These are phyloP conservation scores for Trematomus loennbergii DNA, from an alignment of 2,113 vertebrate genomes.

Conservation along the genomic window DNA sequence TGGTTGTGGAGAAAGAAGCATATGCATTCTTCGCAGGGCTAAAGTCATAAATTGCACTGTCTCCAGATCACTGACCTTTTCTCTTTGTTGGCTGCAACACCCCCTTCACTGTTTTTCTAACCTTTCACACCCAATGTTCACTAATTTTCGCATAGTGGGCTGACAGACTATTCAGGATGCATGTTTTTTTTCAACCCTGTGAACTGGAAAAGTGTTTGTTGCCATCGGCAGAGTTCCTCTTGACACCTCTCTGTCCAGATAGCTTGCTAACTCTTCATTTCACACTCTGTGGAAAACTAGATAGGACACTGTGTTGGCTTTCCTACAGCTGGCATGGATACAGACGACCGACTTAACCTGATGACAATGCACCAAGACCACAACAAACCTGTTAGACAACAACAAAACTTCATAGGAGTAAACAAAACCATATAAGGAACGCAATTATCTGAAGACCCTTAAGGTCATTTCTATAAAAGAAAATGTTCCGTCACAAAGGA, in stretches of 20 bases:
- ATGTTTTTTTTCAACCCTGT: constrained; percentile 24
- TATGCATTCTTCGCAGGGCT: background rate
- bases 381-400: constrained; percentile 24
- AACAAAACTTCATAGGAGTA: constrained; percentile 18
- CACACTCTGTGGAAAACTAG: constrained; percentile 75
- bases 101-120: constrained; percentile 1
- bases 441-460: background rate
- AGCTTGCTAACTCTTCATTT: constrained; percentile 73
- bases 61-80: constrained; percentile 37
- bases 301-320: constrained; percentile 62
- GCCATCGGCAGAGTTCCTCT: constrained; percentile 65
- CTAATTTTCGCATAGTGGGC: constrained; percentile 5
- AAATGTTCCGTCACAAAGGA: constrained; percentile 3
- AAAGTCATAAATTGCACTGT: constrained; percentile 27
- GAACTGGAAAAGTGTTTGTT: constrained; percentile 63
- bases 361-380: constrained; percentile 59
- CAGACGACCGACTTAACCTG: constrained; percentile 55
- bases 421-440: constrained; percentile 5
- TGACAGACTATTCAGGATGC: constrained; percentile 24
- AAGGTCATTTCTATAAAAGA: background rate
- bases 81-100: constrained; percentile 22
- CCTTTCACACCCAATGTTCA: constrained; percentile 12
- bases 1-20: constrained; percentile 43
- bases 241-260: constrained; percentile 73
- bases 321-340: constrained; percentile 61